Evolutionary conservation across 2,797 vertebrate species (phyloP), one percentile per base, ranked within the genome.

Genomic region (Carduelis carduelis): DNA sequence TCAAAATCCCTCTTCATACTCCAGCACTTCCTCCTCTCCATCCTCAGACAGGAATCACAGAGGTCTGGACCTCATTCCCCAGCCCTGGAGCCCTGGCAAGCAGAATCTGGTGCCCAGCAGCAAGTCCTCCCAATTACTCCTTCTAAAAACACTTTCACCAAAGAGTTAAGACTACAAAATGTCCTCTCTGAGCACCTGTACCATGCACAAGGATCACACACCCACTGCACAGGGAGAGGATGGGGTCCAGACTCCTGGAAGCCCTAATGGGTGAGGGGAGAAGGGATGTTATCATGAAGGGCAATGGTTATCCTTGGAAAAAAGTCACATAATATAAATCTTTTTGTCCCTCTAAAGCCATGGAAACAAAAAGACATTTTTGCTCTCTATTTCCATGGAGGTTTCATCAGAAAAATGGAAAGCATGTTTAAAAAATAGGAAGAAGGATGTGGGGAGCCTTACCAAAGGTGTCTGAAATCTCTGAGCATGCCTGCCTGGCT

Each of bases 1-100:
- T 88, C 95, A 95, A 64, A 91, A 68, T 43, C 56, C 72, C 63
- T 66, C 39, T 87, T 81, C 28, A 0, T 61, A 50, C 22, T 64
- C 49, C 1, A 0, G 12, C 61, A 59, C 61, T 83, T 91, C 72
- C 72, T 83, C 12, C 46, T 80, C n/a, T 74, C 49, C 4, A 0
- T 85, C 69, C n/a, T 71, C 17, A 3, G 69, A 47, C 61, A 88
- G 76, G 64, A 83, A 70, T 55, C 1, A 0, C 71, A 41, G 22
- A 53, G 86, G 27, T 77, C 46, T 74, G 87, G 52, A 66, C 49
- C 0, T 2, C 71, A 64, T 49, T n/a, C 35, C 46, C 43, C 20
- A 3, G 60, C 34, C 50, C 35, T 16, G 15, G 49, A 32, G 26
- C 26, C 34, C 16, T 1, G 1, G 30, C 2, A 52, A 69, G 39